Evolutionary conservation across 2,797 vertebrate genomes (phyloP).

Genomic region (Diplodus sargus): DNA sequence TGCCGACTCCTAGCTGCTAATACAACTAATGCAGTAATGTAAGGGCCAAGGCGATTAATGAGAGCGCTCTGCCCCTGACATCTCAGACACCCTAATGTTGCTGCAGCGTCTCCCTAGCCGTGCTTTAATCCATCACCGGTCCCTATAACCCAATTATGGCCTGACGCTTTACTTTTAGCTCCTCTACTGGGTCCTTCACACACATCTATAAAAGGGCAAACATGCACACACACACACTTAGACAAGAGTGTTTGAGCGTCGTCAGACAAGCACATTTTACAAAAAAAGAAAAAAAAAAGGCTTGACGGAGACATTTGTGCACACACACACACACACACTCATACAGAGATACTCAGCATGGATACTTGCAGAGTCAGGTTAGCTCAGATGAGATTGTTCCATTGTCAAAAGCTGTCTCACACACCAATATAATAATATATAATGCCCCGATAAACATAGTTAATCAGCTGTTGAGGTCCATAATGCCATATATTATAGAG

Average conservation of each 20-base stretch:
- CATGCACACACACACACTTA: conserved; percentile 52
- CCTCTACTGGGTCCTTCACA: conserved; percentile 81
- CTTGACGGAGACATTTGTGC: conserved; percentile 32
- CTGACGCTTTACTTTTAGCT: conserved; percentile 86
- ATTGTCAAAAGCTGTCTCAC: background rate
- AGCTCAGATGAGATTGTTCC: conserved; percentile 4
- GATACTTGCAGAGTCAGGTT: conserved; percentile 26
- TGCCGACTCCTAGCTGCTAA: conserved; percentile 86
- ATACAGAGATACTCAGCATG: conserved; percentile 2
- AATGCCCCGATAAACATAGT: conserved; percentile 2
- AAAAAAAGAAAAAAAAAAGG: conserved; percentile 22
- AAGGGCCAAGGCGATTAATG: conserved; percentile 87
- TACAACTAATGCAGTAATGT: conserved; percentile 90
- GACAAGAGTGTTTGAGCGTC: conserved; percentile 54
- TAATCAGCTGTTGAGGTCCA: background rate
- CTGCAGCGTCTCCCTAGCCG: conserved; percentile 85
- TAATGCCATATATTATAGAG: conserved; percentile 15
- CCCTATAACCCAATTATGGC: conserved; percentile 87
- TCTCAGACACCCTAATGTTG: conserved; percentile 89
- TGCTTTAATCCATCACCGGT: conserved; percentile 88
- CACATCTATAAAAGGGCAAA: conserved; percentile 82
- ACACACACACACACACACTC: conserved; percentile 14
- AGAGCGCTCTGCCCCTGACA: conserved; percentile 86
- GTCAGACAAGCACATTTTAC: conserved; percentile 57
- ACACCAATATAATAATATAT: background rate